Evolutionary conservation across 2,113 vertebrate genomes (phyloP).

Genomic region (Peromyscus maniculatus): DNA sequence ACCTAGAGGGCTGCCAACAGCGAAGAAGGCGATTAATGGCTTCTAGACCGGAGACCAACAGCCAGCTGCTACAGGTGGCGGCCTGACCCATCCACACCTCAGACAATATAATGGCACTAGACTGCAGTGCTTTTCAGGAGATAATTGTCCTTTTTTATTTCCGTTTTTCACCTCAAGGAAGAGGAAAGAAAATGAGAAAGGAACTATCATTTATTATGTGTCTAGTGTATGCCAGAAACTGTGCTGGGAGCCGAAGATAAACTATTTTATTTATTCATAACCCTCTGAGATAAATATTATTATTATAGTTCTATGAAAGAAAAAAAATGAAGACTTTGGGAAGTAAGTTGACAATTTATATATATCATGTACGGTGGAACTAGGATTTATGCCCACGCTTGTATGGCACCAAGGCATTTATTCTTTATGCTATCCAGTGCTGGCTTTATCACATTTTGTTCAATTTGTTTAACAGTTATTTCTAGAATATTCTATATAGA

Average conservation of each 20-base stretch:
- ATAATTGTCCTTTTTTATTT: slow-evolving; percentile 50
- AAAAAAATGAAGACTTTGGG: slow-evolving; percentile 47
- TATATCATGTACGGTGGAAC: background rate
- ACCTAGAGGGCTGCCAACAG: background rate
- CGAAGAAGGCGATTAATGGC: background rate
- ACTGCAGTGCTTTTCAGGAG: background rate
- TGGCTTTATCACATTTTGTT: slow-evolving; percentile 56
- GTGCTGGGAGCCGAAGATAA: slow-evolving; percentile 9
- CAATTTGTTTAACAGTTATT: slow-evolving; percentile 60
- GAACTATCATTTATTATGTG: slow-evolving; percentile 60
- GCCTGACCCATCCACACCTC: slow-evolving; percentile 19
- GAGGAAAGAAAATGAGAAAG: slow-evolving; percentile 54
- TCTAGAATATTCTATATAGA: slow-evolving; percentile 56
- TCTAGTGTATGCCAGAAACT: slow-evolving; percentile 56
- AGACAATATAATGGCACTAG: background rate
- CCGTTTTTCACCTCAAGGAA: slow-evolving; percentile 37
- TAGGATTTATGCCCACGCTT: slow-evolving; percentile 55
- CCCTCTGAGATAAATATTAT: slow-evolving; percentile 61
- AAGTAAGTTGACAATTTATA: slow-evolving; percentile 64
- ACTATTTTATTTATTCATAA: slow-evolving; percentile 63
- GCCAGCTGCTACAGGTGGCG: background rate
- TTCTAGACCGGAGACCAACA: background rate
- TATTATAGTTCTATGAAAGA: slow-evolving; percentile 46
- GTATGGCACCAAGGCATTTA: slow-evolving; percentile 30
- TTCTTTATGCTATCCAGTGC: slow-evolving; percentile 24